Base-by-base conservation (phyloP, 2,888 invertebrate genomes). In the Unio pictorum region DNA sequence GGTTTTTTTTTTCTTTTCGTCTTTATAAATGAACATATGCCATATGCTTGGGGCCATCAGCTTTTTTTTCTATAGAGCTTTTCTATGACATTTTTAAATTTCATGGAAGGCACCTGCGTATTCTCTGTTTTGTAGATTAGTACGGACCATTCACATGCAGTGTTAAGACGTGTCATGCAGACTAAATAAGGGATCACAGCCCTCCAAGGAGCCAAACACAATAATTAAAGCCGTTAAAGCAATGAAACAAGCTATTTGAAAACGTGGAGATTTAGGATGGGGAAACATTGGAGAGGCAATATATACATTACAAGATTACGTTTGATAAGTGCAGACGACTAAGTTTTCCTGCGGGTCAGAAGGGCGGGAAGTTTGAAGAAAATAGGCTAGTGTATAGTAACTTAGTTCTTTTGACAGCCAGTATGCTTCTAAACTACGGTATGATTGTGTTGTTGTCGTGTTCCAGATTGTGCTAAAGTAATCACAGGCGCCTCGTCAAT, bases 351-450 rank as follows among this genome's bases (percentile, higher is more conserved):
- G 59, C 59, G 59, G 59, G 23, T 26, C 26, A 23, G 18, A 59
- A 59, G 23, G 26, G 59, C 26, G 59, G 26, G 23, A 59, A 23
- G 59, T 59, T 59, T 59, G 59, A 26, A 11, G 59, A 23, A 59
- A 23, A 59, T 26, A 18, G 11, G 59, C 59, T 23, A 20, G 26
- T 59, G 23, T 59, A 59, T 59, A 15, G 23, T 26, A 59, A 59
- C 59, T 18, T 59, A 59, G 59, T 23, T 59, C 59, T 26, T 26
- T 59, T 59, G 59, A 23, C 59, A 26, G 23, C 23, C 15, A 11
- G 17, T 59, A 59, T 59, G 59, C 23, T 11, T 59, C 59, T 59
- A 59, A 59, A 59, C 18, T 59, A 59, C 59, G 26, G 59, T 23
- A 59, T 59, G 23, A 59, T 59, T 59, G 59, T 18, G 59, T 59